Evolutionary conservation across 2,888 invertebrate genomes (phyloP), one percentile per base, ranked within the genome.

Genomic region (Callyntrura sp.): DNA sequence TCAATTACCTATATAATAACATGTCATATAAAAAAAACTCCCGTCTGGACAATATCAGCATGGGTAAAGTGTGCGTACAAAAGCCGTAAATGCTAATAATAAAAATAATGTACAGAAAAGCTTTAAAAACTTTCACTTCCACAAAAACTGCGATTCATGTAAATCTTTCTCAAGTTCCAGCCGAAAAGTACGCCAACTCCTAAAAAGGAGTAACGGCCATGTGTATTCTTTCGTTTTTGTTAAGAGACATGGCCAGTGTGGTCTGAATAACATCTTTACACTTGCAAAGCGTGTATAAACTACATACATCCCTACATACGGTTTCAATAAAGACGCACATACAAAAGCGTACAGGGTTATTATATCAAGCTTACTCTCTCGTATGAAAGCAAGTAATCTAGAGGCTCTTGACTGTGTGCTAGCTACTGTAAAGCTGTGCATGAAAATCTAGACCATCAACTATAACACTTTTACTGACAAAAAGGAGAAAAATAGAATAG

Each of bases 111-210:
- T 65, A 17, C 35, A 65, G 28, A 25, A 23, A 65, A 65, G 65
- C 65, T 65, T 65, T 17, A 65, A 65, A 65, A 65, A 35, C 12
- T 65, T 65, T 65, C 12, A 65, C 14, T 28, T 28, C 25, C 14
- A 17, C 60, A 51, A 45, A 45, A 51, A 51, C 11, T 51, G 35
- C 6, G 35, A 51, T 51, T 51, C 51, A 51, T 51, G 51, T 51
- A 51, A 11, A 51, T 51, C 35, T 35, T 35, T 35, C 35, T 35
- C 35, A 35, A 35, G 35, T 35, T 35, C 35, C 6, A 4, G 2
- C 35, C 35, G 11, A 11, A 11, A 2, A 51, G 5, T 14, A 51
- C 51, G 51, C 11, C 11, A 51, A 14, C 51, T 51, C 1, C 11
- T 14, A 51, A 9, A 51, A 51, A 51, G 35, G 35, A 35, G 35